Percentiles rank a stretch among this genome's conserved stretches.
Conservation (phyloP, 2,888 invertebrate species). For the Sylvicola fuscatus region DNA sequence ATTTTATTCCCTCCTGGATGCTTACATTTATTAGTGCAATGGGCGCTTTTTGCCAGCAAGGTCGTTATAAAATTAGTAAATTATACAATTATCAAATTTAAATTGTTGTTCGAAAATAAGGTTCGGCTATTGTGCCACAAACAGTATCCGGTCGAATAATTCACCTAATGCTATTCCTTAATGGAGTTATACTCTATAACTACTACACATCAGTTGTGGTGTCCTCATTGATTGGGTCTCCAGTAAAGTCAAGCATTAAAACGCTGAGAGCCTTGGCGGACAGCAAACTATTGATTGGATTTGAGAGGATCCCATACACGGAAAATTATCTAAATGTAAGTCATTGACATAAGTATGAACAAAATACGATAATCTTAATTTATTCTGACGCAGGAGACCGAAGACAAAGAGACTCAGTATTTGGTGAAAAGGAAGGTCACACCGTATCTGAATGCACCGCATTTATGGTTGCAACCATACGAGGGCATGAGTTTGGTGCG, state of each 20-base stretch:
- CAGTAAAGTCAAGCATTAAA: slow-evolving; percentile 29
- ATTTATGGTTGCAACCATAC: slow-evolving; percentile 12
- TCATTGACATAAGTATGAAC: too few relatives aligned
- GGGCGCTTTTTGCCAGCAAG: slow-evolving; percentile 28
- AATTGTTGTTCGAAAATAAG: slow-evolving; percentile 10
- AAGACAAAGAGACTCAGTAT: slow-evolving; percentile 12
- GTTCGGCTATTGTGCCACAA: slow-evolving; percentile 23
- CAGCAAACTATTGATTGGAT: slow-evolving; percentile 31
- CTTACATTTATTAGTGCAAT: slow-evolving; percentile 23
- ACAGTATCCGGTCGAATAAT: slow-evolving; percentile 24
- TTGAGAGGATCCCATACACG: slow-evolving; percentile 26
- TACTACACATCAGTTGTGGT: slow-evolving; percentile 43
- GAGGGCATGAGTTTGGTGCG: slow-evolving; percentile 15
- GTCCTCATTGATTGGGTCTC: slow-evolving; percentile 34
- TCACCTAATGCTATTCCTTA: slow-evolving; percentile 15
- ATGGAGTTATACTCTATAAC: slow-evolving; percentile 31
- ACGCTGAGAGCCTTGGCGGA: slow-evolving; percentile 29
- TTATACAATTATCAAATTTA: too few relatives aligned
- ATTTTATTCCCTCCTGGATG: slow-evolving; percentile 16
- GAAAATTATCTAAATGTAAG: not conserved
- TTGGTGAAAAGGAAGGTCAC: slow-evolving; percentile 7
- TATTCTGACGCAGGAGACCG: slow-evolving; percentile 9
- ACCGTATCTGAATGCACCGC: slow-evolving; percentile 3
- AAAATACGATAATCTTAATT: too few relatives aligned
- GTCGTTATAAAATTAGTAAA: too few relatives aligned